These are phyloP conservation scores for Artemia franciscana DNA, from an alignment of 1,140 invertebrate genomes.

Conservation along the genomic window DNA sequence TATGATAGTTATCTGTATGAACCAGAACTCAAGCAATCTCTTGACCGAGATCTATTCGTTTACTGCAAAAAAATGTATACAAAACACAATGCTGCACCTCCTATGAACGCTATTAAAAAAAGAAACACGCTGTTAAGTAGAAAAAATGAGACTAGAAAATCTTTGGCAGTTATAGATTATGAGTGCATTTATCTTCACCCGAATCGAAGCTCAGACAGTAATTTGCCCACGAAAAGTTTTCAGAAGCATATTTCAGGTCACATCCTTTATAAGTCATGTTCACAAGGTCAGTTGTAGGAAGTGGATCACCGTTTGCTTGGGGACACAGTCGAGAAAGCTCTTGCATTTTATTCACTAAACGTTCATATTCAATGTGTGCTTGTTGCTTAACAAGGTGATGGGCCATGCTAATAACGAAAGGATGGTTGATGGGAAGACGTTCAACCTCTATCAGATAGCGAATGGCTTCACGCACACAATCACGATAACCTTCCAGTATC, in stretches of 20 bases:
- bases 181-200: background rate
- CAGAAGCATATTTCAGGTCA: background rate
- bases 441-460: slow-evolving; percentile 22
- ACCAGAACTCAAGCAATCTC: too few species aligned
- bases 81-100: too few species aligned
- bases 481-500: slow-evolving; percentile 19
- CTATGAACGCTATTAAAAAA: too few species aligned
- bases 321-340: background rate
- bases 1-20: too few species aligned
- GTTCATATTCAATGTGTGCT: slow-evolving; percentile 3
- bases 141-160: too few species aligned
- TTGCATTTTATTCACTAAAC: background rate
- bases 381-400: slow-evolving; percentile 16
- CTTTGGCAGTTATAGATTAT: too few species aligned
- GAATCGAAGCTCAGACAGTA: background rate
- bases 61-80: too few species aligned
- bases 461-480: slow-evolving; percentile 22
- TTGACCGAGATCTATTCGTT: too few species aligned
- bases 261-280: background rate
- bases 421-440: slow-evolving; percentile 18
- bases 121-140: too few species aligned
- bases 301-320: background rate
- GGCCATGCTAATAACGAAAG: slow-evolving; percentile 19
- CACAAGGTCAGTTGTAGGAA: background rate
- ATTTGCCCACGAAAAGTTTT: background rate